Base-by-base conservation (phyloP, 2,888 invertebrate species). In the Smittia sp. region DNA sequence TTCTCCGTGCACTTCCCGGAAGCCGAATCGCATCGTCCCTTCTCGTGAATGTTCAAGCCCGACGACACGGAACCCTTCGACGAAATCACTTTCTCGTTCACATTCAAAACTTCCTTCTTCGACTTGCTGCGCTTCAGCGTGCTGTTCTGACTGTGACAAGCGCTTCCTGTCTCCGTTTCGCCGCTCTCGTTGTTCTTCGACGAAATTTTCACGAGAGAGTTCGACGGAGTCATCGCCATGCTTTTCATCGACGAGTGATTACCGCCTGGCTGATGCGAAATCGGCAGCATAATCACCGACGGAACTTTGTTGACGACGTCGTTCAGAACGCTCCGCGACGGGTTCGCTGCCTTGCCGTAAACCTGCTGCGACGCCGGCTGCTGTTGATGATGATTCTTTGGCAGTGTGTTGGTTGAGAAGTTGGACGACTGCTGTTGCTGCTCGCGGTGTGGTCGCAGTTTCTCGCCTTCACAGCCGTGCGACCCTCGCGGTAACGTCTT, bases 261-360 rank as follows among this genome's bases (percentile, higher is more conserved):
- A 69, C 74, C 75, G 63, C 75, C 75, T 74, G 75, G 77, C 77
- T 74, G 78, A 76, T 3, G 79, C 78, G 74, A 75, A 54, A 68
- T 76, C 74, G 81, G 83, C 75, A 82, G 81, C 75, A 80, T 83
- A 72, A 82, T 81, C 24, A 81, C 81, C 54, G 82, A 81, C 24
- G 82, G 83, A 66, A 82, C 83, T 75, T 83, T 80, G 76, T 80
- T 82, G 66, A 83, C 80, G 74, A 82, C 82, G 77, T 81, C 80
- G 67, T 82, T 79, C 74, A 83, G 80, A 75, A 82, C 80, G 75
- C 81, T 80, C 74, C 82, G 82, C 4, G 82, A 76, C 6, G 82
- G 81, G 62, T 70, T 72, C 13, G 74, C n/a, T 74, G 81, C 78
- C 76, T 82, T 82, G 18, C 81, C 82, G 65, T 76, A 74, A 11